phyloP scores from a whole-genome alignment of 2,888 invertebrate species.

The Cantharis rustica region DNA sequence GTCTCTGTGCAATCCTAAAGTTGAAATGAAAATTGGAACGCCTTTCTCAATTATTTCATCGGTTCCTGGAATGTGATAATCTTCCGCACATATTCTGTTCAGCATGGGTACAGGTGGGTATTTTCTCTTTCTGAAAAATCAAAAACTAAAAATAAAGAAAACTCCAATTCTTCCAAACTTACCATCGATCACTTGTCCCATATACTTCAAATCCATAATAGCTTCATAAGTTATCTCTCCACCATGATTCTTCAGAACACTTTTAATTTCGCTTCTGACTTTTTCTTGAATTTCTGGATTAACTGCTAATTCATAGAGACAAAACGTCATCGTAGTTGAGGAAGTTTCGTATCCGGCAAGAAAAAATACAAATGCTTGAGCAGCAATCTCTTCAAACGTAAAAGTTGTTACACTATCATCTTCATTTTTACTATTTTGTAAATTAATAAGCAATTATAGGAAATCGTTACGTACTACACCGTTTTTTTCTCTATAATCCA shows the following conservation, averaged over 20 bases:
- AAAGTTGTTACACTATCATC: neutral
- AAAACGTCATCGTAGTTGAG: conserved; percentile 53
- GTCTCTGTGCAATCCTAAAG: conserved; percentile 16
- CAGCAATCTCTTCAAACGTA: neutral
- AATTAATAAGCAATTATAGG: conserved; percentile 55
- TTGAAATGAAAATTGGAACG: conserved; percentile 4
- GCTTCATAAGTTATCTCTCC: conserved; percentile 57
- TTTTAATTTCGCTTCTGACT: conserved; percentile 52
- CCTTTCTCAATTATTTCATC: conserved; percentile 14
- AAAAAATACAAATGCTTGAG: conserved; percentile 43
- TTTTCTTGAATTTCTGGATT: conserved; percentile 56
- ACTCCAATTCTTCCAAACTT: neutral
- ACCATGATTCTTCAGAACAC: conserved; percentile 48
- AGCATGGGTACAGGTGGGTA: conserved; percentile 22
- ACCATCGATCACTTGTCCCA: conserved; percentile 55
- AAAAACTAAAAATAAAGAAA: neutral
- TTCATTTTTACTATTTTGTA: conserved; percentile 31
- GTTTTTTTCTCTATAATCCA: conserved; percentile 53
- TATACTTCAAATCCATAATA: conserved; percentile 56
- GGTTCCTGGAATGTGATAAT: conserved; percentile 14
- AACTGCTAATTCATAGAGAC: conserved; percentile 57
- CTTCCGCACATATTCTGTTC: conserved; percentile 3
- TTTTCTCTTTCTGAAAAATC: conserved; percentile 37
- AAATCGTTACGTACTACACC: conserved; percentile 59
- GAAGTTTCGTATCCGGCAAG: conserved; percentile 52